phyloP scores from a whole-genome alignment of 1,140 invertebrate species.

The Penaeus indicus region DNA sequence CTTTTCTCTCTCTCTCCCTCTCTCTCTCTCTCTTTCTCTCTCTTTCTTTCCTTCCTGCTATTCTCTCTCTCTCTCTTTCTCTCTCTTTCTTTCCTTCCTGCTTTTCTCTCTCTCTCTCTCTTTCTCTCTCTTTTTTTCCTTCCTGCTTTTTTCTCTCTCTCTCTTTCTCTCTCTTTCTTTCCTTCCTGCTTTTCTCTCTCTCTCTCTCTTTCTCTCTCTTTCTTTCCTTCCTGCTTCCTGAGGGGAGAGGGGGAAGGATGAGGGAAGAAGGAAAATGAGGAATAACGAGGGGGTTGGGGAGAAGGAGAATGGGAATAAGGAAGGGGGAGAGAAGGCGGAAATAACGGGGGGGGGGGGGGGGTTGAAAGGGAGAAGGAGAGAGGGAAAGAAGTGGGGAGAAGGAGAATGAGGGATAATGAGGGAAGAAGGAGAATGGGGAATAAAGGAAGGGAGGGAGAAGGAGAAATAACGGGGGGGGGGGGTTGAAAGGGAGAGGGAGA shows the following conservation, averaged over 20 bases:
- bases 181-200: conserved; percentile 11
- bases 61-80: too few relatives aligned
- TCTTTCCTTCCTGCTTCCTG: background rate
- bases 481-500: background rate
- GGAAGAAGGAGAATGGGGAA: too few relatives aligned
- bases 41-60: too few relatives aligned
- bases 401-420: background rate
- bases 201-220: background rate
- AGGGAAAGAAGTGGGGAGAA: conserved; percentile 2
- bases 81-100: conserved; percentile 3
- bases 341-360: background rate
- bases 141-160: conserved; percentile 5
- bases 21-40: too few relatives aligned
- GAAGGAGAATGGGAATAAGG: background rate
- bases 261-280: too few relatives aligned
- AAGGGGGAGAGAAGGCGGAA: conserved; percentile 1
- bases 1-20: too few relatives aligned
- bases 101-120: too few relatives aligned
- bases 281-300: background rate
- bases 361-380: background rate
- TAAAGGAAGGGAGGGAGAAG: too few relatives aligned
- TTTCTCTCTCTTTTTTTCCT: conserved; percentile 5
- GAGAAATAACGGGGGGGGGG: background rate
- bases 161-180: conserved; percentile 5
- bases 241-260: too few relatives aligned